phyloP scores from a whole-genome alignment of 2,888 invertebrate species.

The Chloroclysta siterata region DNA sequence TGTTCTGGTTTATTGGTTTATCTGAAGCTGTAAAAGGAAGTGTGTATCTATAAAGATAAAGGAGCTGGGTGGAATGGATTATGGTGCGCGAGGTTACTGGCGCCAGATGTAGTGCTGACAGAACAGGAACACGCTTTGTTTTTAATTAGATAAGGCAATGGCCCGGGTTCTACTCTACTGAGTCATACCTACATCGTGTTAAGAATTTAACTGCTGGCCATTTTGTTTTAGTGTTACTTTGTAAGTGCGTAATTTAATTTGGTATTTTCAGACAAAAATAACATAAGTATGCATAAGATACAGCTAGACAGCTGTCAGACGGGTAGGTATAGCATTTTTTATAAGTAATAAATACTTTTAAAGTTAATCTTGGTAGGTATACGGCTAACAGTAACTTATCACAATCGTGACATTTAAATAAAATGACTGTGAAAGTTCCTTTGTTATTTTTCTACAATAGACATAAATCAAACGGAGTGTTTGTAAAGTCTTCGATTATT shows the following conservation, averaged over 20 bases:
- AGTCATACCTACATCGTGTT: constrained; percentile 9
- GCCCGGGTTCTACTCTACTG: constrained; percentile 13
- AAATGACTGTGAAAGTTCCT: neutral
- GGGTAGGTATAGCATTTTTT: too few relatives aligned
- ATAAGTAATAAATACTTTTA: too few relatives aligned
- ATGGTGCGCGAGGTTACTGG: constrained; percentile 23
- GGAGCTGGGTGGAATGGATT: constrained; percentile 19
- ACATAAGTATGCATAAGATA: too few relatives aligned
- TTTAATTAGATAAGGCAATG: constrained; percentile 35
- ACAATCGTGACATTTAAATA: neutral
- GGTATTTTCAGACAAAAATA: too few relatives aligned
- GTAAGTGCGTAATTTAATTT: neutral
- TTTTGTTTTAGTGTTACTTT: neutral
- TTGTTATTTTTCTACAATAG: constrained; percentile 13
- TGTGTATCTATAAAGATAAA: constrained; percentile 19
- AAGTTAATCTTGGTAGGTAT: too few relatives aligned
- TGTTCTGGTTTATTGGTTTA: constrained; percentile 35
- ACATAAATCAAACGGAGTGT: constrained; percentile 15
- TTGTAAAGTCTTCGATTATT: constrained; percentile 41
- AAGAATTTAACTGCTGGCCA: neutral
- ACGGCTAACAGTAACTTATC: neutral
- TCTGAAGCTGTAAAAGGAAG: constrained; percentile 36
- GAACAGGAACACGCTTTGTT: constrained; percentile 37
- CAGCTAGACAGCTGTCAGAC: too few relatives aligned
- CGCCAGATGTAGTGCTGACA: constrained; percentile 43